phyloP scores from a whole-genome alignment of 2,797 vertebrate genomes.

The Ispidina lecontei region DNA sequence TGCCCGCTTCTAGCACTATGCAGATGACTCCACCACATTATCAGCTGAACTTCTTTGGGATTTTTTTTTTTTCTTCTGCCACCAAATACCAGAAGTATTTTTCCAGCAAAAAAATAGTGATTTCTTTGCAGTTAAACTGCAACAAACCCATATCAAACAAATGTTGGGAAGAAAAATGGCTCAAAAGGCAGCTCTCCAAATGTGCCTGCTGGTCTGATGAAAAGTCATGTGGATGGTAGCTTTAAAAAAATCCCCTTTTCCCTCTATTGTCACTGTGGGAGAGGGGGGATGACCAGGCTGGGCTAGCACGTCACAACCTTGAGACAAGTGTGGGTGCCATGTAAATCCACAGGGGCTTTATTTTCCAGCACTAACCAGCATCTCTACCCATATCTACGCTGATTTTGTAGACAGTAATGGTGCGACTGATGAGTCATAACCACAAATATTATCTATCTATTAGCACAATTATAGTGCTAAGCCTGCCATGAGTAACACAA shows the following conservation, averaged over 20 bases:
- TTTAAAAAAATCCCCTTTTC: neutral
- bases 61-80: neutral
- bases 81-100: neutral
- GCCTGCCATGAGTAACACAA: neutral
- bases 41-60: slow-evolving; percentile 8
- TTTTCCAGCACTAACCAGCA: neutral
- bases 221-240: neutral
- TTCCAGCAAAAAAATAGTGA: neutral
- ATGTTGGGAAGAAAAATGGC: neutral
- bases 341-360: neutral
- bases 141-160: neutral
- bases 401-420: neutral
- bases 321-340: neutral
- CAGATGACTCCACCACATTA: neutral
- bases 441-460: neutral
- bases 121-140: neutral
- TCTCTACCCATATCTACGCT: neutral
- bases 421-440: neutral
- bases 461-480: neutral
- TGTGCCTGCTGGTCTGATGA: neutral
- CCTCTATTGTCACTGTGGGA: accelerated
- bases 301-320: neutral
- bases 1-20: neutral
- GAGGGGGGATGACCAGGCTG: neutral
- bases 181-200: neutral